Percentiles rank a stretch among this genome's conserved stretches.
These are phyloP conservation scores for Brachionus rubens DNA, from an alignment of 1,140 invertebrate species.

Conservation along the genomic window DNA sequence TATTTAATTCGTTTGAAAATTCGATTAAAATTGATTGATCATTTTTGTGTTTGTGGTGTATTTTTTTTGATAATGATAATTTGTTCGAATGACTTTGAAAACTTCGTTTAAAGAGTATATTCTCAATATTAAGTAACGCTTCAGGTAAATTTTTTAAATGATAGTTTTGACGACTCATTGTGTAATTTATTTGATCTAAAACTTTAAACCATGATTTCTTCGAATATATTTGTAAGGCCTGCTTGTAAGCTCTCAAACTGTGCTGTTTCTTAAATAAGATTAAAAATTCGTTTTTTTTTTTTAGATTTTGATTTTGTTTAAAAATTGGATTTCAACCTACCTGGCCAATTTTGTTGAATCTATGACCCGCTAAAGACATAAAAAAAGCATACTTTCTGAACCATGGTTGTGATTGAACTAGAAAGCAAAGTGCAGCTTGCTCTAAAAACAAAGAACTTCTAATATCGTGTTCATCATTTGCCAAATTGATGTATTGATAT, in stretches of 20 bases:
- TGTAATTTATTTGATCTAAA: conserved; percentile 24
- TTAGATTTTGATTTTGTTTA: background rate
- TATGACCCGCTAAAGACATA: conserved; percentile 86
- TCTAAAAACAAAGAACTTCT: conserved; percentile 85
- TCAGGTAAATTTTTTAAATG: background rate
- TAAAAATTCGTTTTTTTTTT: no score
- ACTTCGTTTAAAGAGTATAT: conserved; percentile 1
- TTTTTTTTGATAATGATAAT: background rate
- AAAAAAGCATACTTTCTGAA: conserved; percentile 94
- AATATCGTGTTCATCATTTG: conserved; percentile 59
- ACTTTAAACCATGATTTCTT: conserved; percentile 30
- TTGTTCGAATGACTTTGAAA: background rate
- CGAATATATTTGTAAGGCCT: background rate
- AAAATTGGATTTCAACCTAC: conserved; percentile 48
- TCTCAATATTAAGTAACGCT: background rate
- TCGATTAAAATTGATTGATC: no score
- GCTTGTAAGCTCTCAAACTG: background rate
- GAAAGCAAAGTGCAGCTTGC: conserved; percentile 88
- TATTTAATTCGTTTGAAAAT: no score
- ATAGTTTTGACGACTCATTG: conserved; percentile 2
- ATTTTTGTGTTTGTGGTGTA: no score
- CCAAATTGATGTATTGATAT: conserved; percentile 67
- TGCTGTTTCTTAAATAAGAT: background rate
- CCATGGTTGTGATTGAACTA: conserved; percentile 71
- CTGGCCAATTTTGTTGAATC: conserved; percentile 80